Conservation (phyloP, 2,888 invertebrate genomes). For the Syrphus vitripennis region DNA sequence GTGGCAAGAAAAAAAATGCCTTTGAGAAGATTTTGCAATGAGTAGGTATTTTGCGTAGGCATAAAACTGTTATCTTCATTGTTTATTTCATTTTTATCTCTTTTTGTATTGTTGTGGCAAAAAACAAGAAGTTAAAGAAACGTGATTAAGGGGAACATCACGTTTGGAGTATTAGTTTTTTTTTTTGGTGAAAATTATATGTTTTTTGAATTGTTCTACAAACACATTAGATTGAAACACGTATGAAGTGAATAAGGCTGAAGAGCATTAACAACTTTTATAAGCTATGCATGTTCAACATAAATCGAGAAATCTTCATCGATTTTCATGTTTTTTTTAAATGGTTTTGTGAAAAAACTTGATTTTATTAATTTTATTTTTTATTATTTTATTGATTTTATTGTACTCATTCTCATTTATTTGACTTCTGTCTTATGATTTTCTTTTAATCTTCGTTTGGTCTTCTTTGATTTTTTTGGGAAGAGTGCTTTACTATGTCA, state of each 20-base stretch:
- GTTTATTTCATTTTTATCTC: neutral
- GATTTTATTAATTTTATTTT: too few species aligned
- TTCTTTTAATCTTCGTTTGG: too few species aligned
- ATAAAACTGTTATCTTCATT: slow-evolving; percentile 6
- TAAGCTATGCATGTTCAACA: too few species aligned
- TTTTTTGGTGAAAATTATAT: neutral
- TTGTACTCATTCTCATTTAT: too few species aligned
- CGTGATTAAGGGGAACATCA: slow-evolving; percentile 48
- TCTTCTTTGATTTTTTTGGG: too few species aligned
- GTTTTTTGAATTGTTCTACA: neutral
- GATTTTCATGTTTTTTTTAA: too few species aligned
- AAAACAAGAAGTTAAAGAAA: slow-evolving; percentile 43
- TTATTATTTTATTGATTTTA: too few species aligned
- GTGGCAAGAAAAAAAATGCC: slow-evolving; percentile 12
- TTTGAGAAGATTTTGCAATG: slow-evolving; percentile 44
- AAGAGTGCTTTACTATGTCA: too few species aligned
- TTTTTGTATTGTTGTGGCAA: neutral
- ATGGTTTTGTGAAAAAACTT: too few species aligned
- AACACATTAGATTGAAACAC: neutral
- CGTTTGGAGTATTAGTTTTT: neutral
- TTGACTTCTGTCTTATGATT: too few species aligned
- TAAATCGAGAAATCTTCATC: too few species aligned
- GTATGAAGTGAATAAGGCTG: neutral
- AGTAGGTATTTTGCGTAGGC: neutral
- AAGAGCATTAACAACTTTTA: too few species aligned